A percentile compares a stretch with the other conserved stretches of the same genome.
Conservation (phyloP, 1,140 invertebrate genomes). For the Halotydeus destructor region DNA sequence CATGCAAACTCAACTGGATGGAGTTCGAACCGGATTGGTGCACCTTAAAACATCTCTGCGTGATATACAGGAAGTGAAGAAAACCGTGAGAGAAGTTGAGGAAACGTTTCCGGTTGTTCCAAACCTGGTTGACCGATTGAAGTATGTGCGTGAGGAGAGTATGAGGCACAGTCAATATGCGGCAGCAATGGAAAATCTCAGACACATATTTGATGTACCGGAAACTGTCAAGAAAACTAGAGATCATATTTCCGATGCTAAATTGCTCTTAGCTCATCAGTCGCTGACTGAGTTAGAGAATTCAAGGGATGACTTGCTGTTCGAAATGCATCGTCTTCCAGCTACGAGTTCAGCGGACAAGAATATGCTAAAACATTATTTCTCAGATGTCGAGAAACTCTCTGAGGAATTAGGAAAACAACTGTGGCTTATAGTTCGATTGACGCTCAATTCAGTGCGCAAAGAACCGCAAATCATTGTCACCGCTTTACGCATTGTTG, state of each 20-base stretch:
- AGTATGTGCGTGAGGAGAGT: constrained; percentile 73
- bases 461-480: constrained; percentile 82
- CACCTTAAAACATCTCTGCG: constrained; percentile 60
- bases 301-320: constrained; percentile 80
- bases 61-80: constrained; percentile 51
- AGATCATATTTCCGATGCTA: constrained; percentile 80
- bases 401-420: constrained; percentile 69
- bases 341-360: constrained; percentile 75
- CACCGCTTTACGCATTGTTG: constrained; percentile 82
- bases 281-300: constrained; percentile 77
- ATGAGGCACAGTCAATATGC: constrained; percentile 72
- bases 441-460: constrained; percentile 76
- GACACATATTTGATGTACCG: constrained; percentile 92
- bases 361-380: constrained; percentile 63
- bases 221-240: constrained; percentile 87
- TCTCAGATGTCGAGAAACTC: constrained; percentile 76
- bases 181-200: constrained; percentile 91
- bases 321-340: constrained; percentile 78
- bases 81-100: constrained; percentile 36
- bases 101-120: constrained; percentile 41
- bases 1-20: constrained; percentile 92
- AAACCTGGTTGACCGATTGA: constrained; percentile 48
- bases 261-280: constrained; percentile 81
- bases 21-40: constrained; percentile 75
- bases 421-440: constrained; percentile 61